phyloP scores from a whole-genome alignment of 2,797 vertebrate species.

The Vireo griseus region DNA sequence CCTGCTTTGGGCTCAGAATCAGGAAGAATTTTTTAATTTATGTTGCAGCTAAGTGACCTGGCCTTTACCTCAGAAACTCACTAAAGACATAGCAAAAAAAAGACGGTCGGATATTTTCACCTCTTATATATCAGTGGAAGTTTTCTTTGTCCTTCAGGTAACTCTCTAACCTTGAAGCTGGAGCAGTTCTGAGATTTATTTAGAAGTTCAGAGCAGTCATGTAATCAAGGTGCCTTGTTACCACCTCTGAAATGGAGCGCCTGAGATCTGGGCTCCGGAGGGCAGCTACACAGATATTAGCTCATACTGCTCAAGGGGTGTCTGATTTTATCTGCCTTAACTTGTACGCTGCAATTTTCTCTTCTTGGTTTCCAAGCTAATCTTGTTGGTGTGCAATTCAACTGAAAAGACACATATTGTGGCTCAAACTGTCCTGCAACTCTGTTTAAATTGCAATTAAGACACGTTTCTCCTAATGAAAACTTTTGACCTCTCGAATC shows the following conservation, averaged over 20 bases:
- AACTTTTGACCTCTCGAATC: not conserved
- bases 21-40: not conserved
- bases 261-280: not conserved
- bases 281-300: constrained; percentile 2
- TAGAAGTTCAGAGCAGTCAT: constrained; percentile 22
- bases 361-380: not conserved
- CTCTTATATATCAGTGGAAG: not conserved
- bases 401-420: not conserved
- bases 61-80: not conserved
- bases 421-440: not conserved
- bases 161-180: not conserved
- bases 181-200: constrained; percentile 27
- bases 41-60: not conserved
- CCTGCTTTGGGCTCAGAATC: not conserved
- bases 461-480: not conserved
- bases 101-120: not conserved
- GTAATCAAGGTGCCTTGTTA: constrained; percentile 45
- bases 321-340: not conserved
- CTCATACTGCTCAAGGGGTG: not conserved
- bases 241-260: constrained; percentile 17
- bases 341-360: not conserved
- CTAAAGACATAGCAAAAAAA: not conserved
- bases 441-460: not conserved
- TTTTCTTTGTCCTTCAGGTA: constrained; percentile 30
- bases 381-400: not conserved